phyloP scores from a whole-genome alignment of 2,113 vertebrate genomes.

The Rhabdornis inornatus region DNA sequence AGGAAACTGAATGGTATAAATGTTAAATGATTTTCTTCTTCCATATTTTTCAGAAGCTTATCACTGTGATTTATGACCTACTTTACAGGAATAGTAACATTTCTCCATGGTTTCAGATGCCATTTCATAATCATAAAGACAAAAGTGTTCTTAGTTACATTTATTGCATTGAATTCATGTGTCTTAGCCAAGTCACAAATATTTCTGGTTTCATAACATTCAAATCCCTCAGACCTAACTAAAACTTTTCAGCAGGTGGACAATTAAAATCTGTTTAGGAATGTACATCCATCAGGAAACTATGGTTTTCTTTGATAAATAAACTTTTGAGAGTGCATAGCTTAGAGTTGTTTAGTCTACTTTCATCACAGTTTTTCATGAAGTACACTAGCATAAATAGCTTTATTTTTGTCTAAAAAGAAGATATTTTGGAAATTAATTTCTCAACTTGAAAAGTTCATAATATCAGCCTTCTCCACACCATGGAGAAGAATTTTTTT shows the following conservation, averaged over 20 bases:
- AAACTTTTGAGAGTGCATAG: neutral
- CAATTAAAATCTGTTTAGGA: neutral
- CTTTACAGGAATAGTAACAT: neutral
- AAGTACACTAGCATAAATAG: neutral
- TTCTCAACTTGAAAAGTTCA: neutral
- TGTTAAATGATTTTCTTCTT: neutral
- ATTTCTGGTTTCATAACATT: neutral
- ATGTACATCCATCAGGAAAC: neutral
- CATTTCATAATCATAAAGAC: neutral
- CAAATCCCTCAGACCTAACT: neutral
- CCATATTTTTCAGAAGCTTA: neutral
- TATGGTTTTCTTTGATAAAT: neutral
- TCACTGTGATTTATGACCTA: neutral
- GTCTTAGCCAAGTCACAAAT: neutral
- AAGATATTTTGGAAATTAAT: neutral
- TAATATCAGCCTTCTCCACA: neutral
- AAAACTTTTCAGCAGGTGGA: neutral
- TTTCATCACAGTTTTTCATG: neutral
- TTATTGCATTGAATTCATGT: neutral
- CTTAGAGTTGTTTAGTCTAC: neutral
- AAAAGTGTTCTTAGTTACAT: neutral
- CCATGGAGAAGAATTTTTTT: neutral
- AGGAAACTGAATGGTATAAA: neutral
- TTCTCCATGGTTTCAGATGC: neutral
- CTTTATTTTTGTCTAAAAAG: neutral